phyloP scores from a whole-genome alignment of 2,797 vertebrate genomes.

The Siniperca obscura region DNA sequence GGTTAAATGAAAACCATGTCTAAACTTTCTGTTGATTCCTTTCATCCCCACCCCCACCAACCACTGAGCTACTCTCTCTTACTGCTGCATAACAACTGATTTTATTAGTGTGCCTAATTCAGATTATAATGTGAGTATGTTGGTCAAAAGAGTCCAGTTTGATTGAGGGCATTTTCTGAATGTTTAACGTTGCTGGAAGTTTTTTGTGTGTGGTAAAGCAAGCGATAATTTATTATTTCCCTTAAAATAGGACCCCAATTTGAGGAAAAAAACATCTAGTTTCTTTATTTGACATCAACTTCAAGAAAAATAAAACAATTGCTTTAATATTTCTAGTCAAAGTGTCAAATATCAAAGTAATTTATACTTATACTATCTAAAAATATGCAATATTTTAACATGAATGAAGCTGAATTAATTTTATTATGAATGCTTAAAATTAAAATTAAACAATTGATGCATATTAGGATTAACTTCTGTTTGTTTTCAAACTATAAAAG shows the following conservation, averaged over 20 bases:
- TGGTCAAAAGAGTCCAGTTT: neutral
- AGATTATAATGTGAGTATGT: neutral
- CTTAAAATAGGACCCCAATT: neutral
- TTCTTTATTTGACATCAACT: neutral
- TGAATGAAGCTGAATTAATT: neutral
- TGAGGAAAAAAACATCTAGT: neutral
- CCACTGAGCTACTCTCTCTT: neutral
- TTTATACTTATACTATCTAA: neutral
- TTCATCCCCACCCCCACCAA: neutral
- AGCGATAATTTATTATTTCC: neutral
- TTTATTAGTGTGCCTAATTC: neutral
- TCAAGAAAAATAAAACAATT: neutral
- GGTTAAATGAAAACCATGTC: neutral
- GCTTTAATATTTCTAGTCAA: neutral
- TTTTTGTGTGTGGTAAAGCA: neutral
- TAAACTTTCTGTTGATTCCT: neutral
- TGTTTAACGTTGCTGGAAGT: neutral
- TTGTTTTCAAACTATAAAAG: neutral
- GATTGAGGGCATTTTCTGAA: neutral
- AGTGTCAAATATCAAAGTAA: neutral
- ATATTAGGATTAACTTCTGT: neutral
- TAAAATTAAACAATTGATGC: neutral
- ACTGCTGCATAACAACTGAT: neutral
- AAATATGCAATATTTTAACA: neutral
- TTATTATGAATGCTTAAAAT: neutral